These are phyloP conservation scores for Anser cygnoides DNA, from an alignment of 2,113 vertebrate species.

Conservation along the genomic window DNA sequence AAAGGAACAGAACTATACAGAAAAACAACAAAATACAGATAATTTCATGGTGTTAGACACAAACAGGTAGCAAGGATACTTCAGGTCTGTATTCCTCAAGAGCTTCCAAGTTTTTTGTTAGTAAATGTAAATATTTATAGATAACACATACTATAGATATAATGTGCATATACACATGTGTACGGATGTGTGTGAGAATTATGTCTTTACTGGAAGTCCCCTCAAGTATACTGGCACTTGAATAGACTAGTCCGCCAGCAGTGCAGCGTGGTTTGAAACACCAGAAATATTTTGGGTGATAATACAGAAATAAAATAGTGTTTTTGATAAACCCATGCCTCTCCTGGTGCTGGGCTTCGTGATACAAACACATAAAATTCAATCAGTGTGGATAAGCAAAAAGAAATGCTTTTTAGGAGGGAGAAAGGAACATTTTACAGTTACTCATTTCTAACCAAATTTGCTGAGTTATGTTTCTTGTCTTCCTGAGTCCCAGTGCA, in stretches of 20 bases:
- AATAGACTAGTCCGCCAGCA: neutral
- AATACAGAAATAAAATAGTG: neutral
- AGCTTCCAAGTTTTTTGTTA: neutral
- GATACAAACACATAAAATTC: neutral
- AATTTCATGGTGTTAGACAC: neutral
- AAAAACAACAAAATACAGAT: neutral
- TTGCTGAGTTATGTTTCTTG: neutral
- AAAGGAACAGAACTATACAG: neutral
- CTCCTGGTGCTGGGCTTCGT: neutral
- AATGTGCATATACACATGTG: neutral
- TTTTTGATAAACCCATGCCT: fast-evolving
- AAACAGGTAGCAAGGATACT: neutral
- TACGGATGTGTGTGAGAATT: neutral
- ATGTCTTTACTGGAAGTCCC: neutral
- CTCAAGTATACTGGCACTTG: neutral
- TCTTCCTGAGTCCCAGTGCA: neutral
- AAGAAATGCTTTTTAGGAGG: neutral
- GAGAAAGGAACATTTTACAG: neutral
- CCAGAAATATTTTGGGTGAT: neutral
- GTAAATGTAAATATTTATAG: neutral
- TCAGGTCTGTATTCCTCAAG: neutral
- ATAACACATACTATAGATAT: neutral
- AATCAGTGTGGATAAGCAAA: neutral
- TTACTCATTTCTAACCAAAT: neutral
- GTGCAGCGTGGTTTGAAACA: neutral